These are phyloP conservation scores for Strigops habroptila DNA, from an alignment of 2,113 vertebrate genomes.

Conservation along the genomic window DNA sequence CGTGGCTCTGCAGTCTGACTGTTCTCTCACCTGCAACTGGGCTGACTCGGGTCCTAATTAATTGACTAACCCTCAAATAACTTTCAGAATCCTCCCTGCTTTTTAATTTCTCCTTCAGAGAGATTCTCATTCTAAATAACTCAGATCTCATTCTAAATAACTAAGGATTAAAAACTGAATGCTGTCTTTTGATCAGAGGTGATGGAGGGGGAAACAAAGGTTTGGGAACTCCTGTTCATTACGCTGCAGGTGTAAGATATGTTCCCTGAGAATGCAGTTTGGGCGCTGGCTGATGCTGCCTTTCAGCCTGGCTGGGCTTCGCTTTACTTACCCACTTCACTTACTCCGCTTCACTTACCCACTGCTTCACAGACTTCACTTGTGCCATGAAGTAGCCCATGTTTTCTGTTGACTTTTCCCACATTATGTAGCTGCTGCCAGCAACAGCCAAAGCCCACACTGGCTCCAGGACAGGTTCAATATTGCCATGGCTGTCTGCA, in stretches of 20 bases:
- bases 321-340: background rate
- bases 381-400: conserved; percentile 60
- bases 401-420: conserved; percentile 63
- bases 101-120: background rate
- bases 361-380: conserved; percentile 61
- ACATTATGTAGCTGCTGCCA: conserved; percentile 74
- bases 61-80: background rate
- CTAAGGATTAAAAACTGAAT: background rate
- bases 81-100: background rate
- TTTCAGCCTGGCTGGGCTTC: background rate
- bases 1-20: background rate
- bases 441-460: conserved; percentile 66
- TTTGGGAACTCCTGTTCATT: background rate
- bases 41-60: background rate
- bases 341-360: conserved; percentile 74
- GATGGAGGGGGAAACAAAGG: background rate
- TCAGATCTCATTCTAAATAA: background rate
- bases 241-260: rapidly evolving
- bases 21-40: background rate
- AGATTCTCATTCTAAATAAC: background rate
- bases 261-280: background rate
- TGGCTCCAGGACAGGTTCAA: conserved; percentile 50
- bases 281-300: background rate
- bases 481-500: conserved; percentile 68
- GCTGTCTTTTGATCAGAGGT: rapidly evolving